phyloP scores from a whole-genome alignment of 2,113 vertebrate species.

The Sitta europaea region DNA sequence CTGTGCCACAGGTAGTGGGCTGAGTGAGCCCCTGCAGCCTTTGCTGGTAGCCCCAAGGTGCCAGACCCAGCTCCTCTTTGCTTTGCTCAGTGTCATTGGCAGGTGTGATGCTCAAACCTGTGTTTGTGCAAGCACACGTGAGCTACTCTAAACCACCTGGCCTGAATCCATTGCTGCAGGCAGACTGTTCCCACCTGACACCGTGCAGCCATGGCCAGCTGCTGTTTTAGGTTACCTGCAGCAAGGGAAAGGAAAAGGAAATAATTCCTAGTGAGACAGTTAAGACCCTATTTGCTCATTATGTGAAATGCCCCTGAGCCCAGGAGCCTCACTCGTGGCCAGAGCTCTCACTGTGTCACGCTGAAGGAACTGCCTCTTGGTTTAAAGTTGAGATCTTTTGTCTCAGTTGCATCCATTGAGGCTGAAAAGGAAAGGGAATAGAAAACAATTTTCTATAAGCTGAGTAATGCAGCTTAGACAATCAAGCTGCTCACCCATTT shows the following conservation, averaged over 20 bases:
- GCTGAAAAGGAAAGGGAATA: not conserved
- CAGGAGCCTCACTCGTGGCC: fast-evolving
- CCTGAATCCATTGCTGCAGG: not conserved
- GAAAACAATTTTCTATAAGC: not conserved
- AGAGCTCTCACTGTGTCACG: not conserved
- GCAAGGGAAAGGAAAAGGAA: not conserved
- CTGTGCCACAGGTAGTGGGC: fast-evolving
- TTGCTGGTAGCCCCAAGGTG: not conserved
- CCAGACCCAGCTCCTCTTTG: not conserved
- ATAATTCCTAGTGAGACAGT: not conserved
- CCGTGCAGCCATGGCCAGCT: fast-evolving
- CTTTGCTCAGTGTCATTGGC: not conserved
- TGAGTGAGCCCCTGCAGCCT: not conserved
- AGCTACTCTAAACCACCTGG: not conserved
- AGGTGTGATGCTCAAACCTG: not conserved
- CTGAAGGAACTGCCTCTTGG: not conserved
- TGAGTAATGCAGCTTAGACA: not conserved
- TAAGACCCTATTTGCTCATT: not conserved
- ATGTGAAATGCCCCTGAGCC: not conserved
- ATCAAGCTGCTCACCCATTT: not conserved
- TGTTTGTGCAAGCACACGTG: fast-evolving
- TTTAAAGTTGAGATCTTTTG: not conserved
- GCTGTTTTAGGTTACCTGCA: not conserved
- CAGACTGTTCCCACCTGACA: not conserved
- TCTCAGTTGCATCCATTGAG: not conserved